Conservation (phyloP, 2,888 invertebrate genomes). For the Seira musarum region DNA sequence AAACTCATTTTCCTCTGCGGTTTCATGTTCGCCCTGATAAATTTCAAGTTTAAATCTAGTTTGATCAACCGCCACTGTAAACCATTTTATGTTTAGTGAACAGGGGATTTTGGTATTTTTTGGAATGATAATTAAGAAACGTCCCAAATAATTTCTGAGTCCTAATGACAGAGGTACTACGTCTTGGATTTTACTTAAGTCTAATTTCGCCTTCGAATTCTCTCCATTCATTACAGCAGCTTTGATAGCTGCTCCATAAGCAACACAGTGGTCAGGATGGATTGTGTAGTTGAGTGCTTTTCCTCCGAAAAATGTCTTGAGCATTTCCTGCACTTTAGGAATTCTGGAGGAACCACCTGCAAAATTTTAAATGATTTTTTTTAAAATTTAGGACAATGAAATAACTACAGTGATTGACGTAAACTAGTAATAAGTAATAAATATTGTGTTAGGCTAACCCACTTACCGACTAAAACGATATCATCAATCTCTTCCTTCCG, state of each 20-base stretch:
- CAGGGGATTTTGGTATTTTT: conserved; percentile 35
- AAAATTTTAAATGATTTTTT: too few species aligned
- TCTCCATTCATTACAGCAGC: conserved; percentile 8
- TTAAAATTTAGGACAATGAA: too few species aligned
- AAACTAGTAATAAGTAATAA: too few species aligned
- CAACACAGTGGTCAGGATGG: too few species aligned
- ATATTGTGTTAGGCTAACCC: too few species aligned
- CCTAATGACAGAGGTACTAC: conserved; percentile 49
- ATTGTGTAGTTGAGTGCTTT: too few species aligned
- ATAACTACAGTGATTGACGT: too few species aligned
- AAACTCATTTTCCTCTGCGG: conserved; percentile 13
- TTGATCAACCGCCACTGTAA: conserved; percentile 15
- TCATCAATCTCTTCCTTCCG: conserved; percentile 31
- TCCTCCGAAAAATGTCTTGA: conserved; percentile 74
- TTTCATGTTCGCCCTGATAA: conserved; percentile 26
- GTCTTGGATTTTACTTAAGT: conserved; percentile 14
- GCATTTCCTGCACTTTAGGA: conserved; percentile 43
- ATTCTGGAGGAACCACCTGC: conserved; percentile 54
- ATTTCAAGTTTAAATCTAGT: conserved; percentile 7
- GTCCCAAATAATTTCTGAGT: background rate
- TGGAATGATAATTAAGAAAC: conserved; percentile 18
- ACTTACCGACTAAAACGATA: conserved; percentile 48
- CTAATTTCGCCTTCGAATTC: background rate
- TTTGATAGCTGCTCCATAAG: conserved; percentile 30
- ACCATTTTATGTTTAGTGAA: background rate